These are phyloP conservation scores for Parazoanthus darwini DNA, from an alignment of 92 coral and sea anemone genomes.

Conservation along the genomic window DNA sequence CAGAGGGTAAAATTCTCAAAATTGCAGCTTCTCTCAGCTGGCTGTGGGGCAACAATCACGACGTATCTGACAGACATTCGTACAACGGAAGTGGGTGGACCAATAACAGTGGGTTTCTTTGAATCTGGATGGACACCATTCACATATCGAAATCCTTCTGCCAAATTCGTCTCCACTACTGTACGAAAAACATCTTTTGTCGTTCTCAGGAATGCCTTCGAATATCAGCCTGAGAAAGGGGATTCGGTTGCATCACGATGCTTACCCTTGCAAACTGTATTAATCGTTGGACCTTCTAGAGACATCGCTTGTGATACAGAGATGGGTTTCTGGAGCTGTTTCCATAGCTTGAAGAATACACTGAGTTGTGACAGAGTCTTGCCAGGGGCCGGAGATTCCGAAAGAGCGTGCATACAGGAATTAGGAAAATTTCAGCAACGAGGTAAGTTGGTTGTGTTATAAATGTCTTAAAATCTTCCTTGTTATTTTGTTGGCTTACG, in stretches of 20 bases:
- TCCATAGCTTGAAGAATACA: constrained; percentile 69
- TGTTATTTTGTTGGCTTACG: not conserved
- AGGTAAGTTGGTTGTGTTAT: not conserved
- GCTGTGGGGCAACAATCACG: constrained; percentile 59
- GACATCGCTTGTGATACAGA: constrained; percentile 75
- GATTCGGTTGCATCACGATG: constrained; percentile 29
- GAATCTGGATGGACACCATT: constrained; percentile 39
- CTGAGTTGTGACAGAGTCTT: constrained; percentile 64
- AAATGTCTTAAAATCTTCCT: too few species aligned
- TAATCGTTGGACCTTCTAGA: constrained; percentile 75
- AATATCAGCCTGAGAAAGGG: constrained; percentile 19
- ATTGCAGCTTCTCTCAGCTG: constrained; percentile 72
- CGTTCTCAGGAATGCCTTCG: constrained; percentile 13
- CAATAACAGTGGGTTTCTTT: constrained; percentile 47
- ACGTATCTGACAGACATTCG: constrained; percentile 72
- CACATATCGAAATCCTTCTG: not conserved
- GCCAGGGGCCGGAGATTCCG: constrained; percentile 88
- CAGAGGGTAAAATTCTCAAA: constrained; percentile 50
- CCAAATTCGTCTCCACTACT: constrained; percentile 12
- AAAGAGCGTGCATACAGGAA: constrained; percentile 65
- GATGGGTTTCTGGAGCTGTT: constrained; percentile 80
- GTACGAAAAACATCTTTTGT: constrained; percentile 23
- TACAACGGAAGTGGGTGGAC: constrained; percentile 66
- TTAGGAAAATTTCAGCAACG: constrained; percentile 30
- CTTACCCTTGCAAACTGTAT: constrained; percentile 63